These are phyloP conservation scores for Mesoclemmys tuberculata DNA, from an alignment of 2,113 vertebrate genomes.

Conservation along the genomic window DNA sequence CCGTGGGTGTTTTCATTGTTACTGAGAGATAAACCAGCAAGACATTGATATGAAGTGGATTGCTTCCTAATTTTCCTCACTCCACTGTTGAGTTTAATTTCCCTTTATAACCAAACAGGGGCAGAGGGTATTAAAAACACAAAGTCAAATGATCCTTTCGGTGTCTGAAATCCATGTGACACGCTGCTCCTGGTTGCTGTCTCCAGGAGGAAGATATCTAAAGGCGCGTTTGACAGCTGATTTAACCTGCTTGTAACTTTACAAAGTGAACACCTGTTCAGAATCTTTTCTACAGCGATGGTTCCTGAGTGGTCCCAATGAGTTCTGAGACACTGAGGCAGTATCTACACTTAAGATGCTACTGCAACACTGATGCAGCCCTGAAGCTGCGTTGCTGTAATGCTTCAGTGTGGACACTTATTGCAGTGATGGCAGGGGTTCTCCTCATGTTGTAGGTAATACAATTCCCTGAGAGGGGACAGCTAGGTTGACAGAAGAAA, in stretches of 20 bases:
- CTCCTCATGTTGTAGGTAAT: neutral
- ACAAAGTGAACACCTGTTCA: neutral
- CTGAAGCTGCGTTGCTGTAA: neutral
- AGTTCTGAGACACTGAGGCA: neutral
- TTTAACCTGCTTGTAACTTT: neutral
- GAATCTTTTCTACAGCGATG: neutral
- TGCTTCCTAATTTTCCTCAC: neutral
- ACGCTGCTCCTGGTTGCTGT: neutral
- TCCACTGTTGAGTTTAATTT: neutral
- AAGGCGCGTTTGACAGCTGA: neutral
- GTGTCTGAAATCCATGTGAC: neutral
- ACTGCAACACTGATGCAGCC: neutral
- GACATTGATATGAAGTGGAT: slow-evolving; percentile 3
- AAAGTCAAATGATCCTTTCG: neutral
- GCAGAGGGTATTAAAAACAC: neutral
- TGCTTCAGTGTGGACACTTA: neutral
- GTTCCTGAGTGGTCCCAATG: neutral
- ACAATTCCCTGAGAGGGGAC: neutral
- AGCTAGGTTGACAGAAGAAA: neutral
- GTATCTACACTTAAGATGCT: neutral
- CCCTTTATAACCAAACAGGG: neutral
- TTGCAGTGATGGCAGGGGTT: neutral
- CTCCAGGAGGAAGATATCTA: neutral
- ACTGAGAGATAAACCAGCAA: slow-evolving; percentile 25
- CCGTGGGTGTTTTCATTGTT: slow-evolving; percentile 13